phyloP scores from a whole-genome alignment of 2,113 vertebrate genomes.

The Phalacrocorax aristotelis region DNA sequence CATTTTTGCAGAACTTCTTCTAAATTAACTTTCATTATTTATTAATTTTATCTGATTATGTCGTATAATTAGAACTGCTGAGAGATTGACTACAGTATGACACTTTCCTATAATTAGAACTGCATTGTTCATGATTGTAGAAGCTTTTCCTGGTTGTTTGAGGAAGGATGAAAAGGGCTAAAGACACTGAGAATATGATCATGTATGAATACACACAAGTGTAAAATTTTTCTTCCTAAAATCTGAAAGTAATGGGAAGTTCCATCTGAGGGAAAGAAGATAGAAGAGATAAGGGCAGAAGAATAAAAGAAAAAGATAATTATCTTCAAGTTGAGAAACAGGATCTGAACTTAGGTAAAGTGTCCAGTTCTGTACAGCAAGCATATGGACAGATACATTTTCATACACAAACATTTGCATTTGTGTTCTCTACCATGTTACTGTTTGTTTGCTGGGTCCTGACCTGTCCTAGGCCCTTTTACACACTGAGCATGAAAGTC shows the following conservation, averaged over 20 bases:
- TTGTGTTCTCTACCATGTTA: background rate
- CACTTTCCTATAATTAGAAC: slow-evolving; percentile 52
- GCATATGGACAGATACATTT: background rate
- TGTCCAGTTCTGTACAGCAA: background rate
- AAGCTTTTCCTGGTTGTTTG: background rate
- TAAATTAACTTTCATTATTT: slow-evolving; percentile 65
- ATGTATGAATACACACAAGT: background rate
- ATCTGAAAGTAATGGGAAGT: background rate
- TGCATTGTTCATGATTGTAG: background rate
- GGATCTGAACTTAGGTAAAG: background rate
- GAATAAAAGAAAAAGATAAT: background rate
- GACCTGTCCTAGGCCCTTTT: background rate
- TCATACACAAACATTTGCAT: background rate
- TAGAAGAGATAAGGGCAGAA: background rate
- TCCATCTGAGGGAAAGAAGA: background rate
- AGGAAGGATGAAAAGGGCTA: background rate
- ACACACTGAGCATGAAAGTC: background rate
- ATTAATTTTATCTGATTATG: slow-evolving; percentile 60
- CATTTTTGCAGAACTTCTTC: slow-evolving; percentile 40
- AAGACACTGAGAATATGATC: background rate
- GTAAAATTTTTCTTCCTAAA: background rate
- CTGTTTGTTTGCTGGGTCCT: background rate
- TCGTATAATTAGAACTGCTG: slow-evolving; percentile 61
- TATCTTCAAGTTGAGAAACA: background rate
- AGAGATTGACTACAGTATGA: slow-evolving; percentile 30